Conservation (phyloP, 2,797 vertebrate species). For the Sebastes melanostomus region DNA sequence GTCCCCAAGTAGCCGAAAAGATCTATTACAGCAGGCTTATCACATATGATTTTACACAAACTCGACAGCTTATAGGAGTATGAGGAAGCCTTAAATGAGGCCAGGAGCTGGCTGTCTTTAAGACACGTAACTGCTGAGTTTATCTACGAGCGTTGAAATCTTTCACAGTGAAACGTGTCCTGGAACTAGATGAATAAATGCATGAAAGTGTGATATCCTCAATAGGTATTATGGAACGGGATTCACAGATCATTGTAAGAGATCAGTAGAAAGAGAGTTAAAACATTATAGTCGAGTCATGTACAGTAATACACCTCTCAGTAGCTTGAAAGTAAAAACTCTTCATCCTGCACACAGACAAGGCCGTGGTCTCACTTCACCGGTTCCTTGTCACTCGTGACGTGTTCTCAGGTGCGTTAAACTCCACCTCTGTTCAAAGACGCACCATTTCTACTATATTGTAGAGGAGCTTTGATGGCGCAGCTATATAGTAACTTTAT, state of each 20-base stretch:
- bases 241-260: neutral
- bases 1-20: neutral
- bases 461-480: constrained; percentile 1
- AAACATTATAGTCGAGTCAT: neutral
- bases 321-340: neutral
- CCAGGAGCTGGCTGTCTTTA: neutral
- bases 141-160: neutral
- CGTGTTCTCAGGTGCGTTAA: constrained; percentile 8
- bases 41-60: neutral
- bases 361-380: constrained; percentile 6
- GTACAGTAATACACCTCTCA: neutral
- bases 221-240: neutral
- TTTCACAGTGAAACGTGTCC: neutral
- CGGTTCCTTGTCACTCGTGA: neutral
- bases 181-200: neutral
- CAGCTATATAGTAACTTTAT: neutral
- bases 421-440: neutral
- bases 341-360: neutral
- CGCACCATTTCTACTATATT: neutral
- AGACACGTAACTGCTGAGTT: neutral
- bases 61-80: neutral
- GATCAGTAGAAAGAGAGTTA: neutral
- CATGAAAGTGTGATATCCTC: neutral
- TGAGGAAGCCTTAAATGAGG: neutral
- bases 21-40: neutral